Evolutionary conservation across 2,113 vertebrate species (phyloP).

Genomic region (Lophura nycthemera): DNA sequence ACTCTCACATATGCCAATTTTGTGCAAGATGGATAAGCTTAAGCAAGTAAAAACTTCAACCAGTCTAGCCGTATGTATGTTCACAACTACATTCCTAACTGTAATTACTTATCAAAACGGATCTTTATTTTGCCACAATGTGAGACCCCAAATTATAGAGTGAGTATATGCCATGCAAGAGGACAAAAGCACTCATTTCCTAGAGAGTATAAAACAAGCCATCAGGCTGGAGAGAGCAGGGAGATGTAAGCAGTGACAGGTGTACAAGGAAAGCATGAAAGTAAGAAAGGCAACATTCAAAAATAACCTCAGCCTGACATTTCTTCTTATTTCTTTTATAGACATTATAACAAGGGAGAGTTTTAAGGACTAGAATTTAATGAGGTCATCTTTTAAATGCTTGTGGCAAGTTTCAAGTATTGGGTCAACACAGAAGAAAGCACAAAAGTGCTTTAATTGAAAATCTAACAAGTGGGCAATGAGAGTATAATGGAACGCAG

Average conservation of each 20-base stretch:
- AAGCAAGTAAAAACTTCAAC: not conserved
- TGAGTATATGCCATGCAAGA: not conserved
- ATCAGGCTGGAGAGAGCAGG: not conserved
- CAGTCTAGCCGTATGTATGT: not conserved
- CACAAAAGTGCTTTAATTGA: not conserved
- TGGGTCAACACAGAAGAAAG: not conserved
- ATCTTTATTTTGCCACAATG: not conserved
- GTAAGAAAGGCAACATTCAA: not conserved
- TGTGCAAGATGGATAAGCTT: not conserved
- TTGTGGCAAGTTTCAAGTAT: not conserved
- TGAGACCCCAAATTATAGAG: not conserved
- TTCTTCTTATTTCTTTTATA: not conserved
- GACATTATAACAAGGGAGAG: not conserved
- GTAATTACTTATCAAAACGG: not conserved
- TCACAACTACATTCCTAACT: not conserved
- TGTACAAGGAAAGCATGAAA: not conserved
- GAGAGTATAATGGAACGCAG: not conserved
- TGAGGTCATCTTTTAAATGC: not conserved
- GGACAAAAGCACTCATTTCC: not conserved
- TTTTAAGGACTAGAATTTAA: slow-evolving; percentile 31
- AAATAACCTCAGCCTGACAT: not conserved
- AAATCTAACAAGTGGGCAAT: not conserved
- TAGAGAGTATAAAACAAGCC: not conserved
- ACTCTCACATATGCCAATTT: not conserved
- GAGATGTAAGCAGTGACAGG: not conserved